Conservation (phyloP, 2,888 invertebrate genomes). For the Drosophila paranaensis region DNA sequence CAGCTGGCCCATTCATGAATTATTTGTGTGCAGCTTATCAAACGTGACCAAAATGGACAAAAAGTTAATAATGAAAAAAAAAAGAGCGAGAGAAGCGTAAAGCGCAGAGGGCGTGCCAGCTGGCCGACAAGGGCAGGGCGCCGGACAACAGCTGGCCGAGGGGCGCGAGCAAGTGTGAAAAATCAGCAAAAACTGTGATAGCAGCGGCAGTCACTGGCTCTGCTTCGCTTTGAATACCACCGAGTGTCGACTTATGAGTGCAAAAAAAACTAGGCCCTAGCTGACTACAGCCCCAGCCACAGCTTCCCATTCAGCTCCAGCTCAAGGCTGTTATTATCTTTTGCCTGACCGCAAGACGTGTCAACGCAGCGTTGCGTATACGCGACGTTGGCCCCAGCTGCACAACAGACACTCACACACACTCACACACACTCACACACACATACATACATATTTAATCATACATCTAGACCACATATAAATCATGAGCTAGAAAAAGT, state of each 20-base stretch:
- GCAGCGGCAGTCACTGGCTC: conserved; percentile 29
- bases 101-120: conserved; percentile 55
- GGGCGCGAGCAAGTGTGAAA: conserved; percentile 65
- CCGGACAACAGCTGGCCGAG: conserved; percentile 56
- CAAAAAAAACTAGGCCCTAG: conserved; percentile 19
- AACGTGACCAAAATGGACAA: conserved; percentile 73
- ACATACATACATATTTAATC: conserved; percentile 1
- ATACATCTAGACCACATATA: conserved; percentile 45
- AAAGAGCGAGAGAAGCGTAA: conserved; percentile 24
- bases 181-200: conserved; percentile 61
- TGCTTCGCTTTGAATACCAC: conserved; percentile 52
- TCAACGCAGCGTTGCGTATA: conserved; percentile 60
- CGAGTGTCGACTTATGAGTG: conserved; percentile 5
- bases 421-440: conserved; percentile 11
- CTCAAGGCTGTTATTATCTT: conserved; percentile 66
- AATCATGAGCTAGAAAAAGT: conserved; percentile 60
- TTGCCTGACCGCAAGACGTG: conserved; percentile 73
- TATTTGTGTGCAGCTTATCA: conserved; percentile 76
- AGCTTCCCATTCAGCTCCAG: conserved; percentile 4
- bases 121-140: conserved; percentile 54
- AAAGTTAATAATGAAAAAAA: conserved; percentile 62
- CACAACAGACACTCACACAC: conserved; percentile 18
- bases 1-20: conserved; percentile 74
- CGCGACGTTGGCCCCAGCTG: conserved; percentile 44
- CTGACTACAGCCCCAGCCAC: background rate